Conservation (phyloP, 2,797 vertebrate species). For the Alauda arvensis region DNA sequence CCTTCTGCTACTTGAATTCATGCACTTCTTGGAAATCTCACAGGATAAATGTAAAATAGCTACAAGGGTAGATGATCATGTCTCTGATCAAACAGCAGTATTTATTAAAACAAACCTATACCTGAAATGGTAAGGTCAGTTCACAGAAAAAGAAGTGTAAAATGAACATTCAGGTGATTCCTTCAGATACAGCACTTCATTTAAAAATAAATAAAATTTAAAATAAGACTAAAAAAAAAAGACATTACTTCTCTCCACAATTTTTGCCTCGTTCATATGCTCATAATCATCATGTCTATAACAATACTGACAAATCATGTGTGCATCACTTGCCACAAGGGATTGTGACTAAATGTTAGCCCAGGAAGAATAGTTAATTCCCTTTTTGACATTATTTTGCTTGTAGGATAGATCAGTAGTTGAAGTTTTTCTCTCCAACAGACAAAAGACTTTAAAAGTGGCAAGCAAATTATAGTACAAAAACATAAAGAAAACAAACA, state of each 20-base stretch:
- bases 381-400: not conserved
- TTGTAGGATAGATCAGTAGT: not conserved
- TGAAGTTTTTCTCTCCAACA: not conserved
- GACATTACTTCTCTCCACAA: not conserved
- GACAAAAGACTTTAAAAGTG: not conserved
- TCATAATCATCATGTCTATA: not conserved
- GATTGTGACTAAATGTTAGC: not conserved
- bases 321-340: not conserved
- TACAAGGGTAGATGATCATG: not conserved
- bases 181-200: not conserved
- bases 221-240: not conserved
- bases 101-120: not conserved
- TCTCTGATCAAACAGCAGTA: not conserved
- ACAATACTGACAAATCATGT: not conserved
- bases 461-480: not conserved
- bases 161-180: not conserved
- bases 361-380: not conserved
- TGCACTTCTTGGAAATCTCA: not conserved
- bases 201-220: not conserved
- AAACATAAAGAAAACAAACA: constrained; percentile 1
- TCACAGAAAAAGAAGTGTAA: not conserved
- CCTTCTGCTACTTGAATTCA: not conserved
- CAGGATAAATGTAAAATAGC: not conserved
- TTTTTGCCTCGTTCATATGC: not conserved
- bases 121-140: not conserved